phyloP scores from a whole-genome alignment of 2,113 vertebrate genomes.

The Promerops cafer region DNA sequence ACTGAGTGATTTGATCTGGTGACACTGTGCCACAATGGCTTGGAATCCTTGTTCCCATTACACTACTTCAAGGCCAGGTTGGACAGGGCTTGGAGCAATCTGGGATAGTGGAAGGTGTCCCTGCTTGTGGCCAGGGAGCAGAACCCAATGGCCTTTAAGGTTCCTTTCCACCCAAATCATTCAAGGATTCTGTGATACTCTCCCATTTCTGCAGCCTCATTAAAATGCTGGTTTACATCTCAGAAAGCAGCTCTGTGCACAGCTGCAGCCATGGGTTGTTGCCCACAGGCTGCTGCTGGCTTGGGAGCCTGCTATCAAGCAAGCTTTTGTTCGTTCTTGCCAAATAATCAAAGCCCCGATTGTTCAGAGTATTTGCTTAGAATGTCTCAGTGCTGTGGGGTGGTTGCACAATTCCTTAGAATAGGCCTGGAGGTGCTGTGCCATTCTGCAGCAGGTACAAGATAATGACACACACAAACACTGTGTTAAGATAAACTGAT shows the following conservation, averaged over 20 bases:
- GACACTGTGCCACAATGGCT: accelerated
- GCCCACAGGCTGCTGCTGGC: not conserved
- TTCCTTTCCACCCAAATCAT: not conserved
- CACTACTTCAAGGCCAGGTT: not conserved
- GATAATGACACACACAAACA: not conserved
- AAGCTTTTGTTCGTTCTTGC: conserved; percentile 20
- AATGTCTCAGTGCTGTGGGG: not conserved
- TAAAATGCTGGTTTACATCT: not conserved
- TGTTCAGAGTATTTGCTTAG: not conserved
- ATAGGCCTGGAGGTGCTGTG: not conserved
- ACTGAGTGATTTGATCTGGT: not conserved
- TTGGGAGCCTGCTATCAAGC: not conserved
- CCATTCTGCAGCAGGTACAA: not conserved
- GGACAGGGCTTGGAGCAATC: not conserved
- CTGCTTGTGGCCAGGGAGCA: not conserved
- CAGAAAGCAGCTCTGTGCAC: not conserved
- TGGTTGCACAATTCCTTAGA: not conserved
- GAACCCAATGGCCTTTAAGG: not conserved
- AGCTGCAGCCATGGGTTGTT: not conserved
- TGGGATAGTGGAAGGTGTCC: not conserved
- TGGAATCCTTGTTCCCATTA: not conserved
- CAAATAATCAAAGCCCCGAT: not conserved
- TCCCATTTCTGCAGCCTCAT: not conserved
- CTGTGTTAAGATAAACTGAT: not conserved
- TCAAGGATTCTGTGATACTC: not conserved